These are phyloP conservation scores for Habropoda laboriosa DNA, from an alignment of 1,140 invertebrate species.

Conservation along the genomic window DNA sequence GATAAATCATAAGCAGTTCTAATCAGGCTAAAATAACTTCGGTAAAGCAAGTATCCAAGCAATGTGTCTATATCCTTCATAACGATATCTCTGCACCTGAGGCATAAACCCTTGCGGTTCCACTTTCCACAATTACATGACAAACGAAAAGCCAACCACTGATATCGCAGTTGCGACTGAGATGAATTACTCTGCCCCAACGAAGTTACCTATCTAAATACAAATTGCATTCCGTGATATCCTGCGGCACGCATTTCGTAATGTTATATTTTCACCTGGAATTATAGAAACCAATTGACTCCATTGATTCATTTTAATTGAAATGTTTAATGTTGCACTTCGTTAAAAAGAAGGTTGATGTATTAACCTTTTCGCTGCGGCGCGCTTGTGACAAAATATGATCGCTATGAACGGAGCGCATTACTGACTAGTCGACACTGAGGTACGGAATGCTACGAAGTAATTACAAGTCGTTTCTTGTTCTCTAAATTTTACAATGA, in stretches of 20 bases:
- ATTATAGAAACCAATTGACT: slow-evolving; percentile 9
- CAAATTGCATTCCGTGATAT: slow-evolving; percentile 38
- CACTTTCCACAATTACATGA: slow-evolving; percentile 44
- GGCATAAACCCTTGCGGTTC: slow-evolving; percentile 40
- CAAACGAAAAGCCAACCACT: slow-evolving; percentile 34
- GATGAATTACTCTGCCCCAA: slow-evolving; percentile 34
- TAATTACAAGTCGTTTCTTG: too few species aligned
- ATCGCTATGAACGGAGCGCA: too few species aligned
- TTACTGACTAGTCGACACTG: too few species aligned
- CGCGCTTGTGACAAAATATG: too few species aligned
- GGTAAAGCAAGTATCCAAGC: background rate
- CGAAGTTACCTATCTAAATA: slow-evolving; percentile 39
- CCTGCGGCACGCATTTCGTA: background rate
- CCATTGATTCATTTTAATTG: slow-evolving; percentile 10
- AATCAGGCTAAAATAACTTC: background rate
- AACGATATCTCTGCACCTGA: slow-evolving; percentile 23
- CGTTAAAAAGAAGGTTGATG: background rate
- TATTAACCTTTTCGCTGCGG: too few species aligned
- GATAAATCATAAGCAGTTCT: background rate
- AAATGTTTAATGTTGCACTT: background rate
- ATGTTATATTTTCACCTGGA: background rate
- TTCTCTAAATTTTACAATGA: too few species aligned
- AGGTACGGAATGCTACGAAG: too few species aligned
- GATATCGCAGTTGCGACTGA: slow-evolving; percentile 37
- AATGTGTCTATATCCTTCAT: background rate